Evolutionary conservation across 1,140 invertebrate genomes (phyloP), one percentile per base, ranked within the genome.

Genomic region (Drosophila bipectinata): DNA sequence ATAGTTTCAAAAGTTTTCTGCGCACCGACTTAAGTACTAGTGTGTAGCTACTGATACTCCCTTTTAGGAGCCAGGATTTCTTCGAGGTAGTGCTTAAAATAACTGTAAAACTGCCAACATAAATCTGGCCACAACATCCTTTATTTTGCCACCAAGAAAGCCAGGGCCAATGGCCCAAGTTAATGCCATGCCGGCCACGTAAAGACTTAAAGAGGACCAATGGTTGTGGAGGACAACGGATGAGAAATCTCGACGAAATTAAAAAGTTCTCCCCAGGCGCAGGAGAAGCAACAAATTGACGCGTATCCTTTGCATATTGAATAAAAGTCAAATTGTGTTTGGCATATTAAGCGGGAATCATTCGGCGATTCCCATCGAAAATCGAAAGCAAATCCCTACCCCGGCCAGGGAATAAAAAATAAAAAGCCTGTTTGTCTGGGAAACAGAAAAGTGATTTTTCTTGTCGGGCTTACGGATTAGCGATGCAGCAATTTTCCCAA

Each of bases 71-170:
- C 3, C 15, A 28, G 47, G 34, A 49, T 54, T 59, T 60, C 56
- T 41, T 37, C 69, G 68, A 64, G 77, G 63, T 61, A 69, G 72
- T 87, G 72, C 83, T 88, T 88, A 77, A 87, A 87, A 83, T 83
- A 77, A 80, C 84, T 89, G 79, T 84, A 90, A 90, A 89, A 89
- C 68, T 89, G 84, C 76, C 85, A 89, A 85, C 84, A 89, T 89
- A 89, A 89, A 89, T 89, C 85, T 84, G 76, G 79, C 79, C 84
- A 82, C 84, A 89, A 84, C 85, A 90, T 90, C 79, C 67, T 90
- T 87, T 78, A 87, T 74, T 67, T 82, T 90, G 44, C 61, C 81
- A 84, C 66, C 34, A 55, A 9, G 26, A 7, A 28, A 28, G 26
- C 5, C 26, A 28, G 26, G 26, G 26, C 41, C 14, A n/a, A 41